Evolutionary conservation across 2,888 invertebrate genomes (phyloP), one percentile per base, ranked within the genome.

Genomic region (Spodoptera exigua): DNA sequence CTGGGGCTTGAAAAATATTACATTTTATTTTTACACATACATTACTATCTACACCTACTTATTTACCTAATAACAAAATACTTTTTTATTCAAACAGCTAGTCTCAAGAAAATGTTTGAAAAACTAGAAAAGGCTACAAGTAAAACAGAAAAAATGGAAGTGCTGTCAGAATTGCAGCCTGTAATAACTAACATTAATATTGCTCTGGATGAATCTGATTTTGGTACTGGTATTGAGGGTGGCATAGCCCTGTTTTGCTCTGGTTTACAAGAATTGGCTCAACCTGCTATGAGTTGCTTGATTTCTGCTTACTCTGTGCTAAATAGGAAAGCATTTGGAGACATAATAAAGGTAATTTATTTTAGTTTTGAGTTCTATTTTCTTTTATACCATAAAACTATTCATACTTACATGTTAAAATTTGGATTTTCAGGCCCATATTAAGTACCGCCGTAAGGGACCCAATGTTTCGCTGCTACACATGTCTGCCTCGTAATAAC

Each of bases 141-240:
- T 3, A 94, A 96, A 18, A 92, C 90, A 11, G 95, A 96, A 66
- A 96, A 95, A 76, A 91, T 95, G 61, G 93, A 91, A 47, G 89
- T 95, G 32, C 92, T 97, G 61, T 96, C 96, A 17, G 95, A 96
- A 27, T 85, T 99, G 3, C 97, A 98, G 78, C 97, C 98, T 57
- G 92, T 98, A 1, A 95, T 98, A 62, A 98, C 97, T 3, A 96
- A 96, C 56, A 96, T 98, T 5, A 97, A 96, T 86, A 98, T 98
- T 86, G 99, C 99, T 0, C 96, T 97, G 57, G 99, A 99, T 83
- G 99, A 99, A 87, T 97, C 97, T 83, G 99, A 99, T 87, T 99
- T 98, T 90, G 99, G 99, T 0, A 98, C 98, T 53, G 97, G 98
- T 0, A 88, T 99, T 1, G 99, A 99, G 88, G 93, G 98, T 36